Evolutionary conservation across 2,797 vertebrate genomes (phyloP), one percentile per base, ranked within the genome.

Genomic region (Manis crassicaudata): DNA sequence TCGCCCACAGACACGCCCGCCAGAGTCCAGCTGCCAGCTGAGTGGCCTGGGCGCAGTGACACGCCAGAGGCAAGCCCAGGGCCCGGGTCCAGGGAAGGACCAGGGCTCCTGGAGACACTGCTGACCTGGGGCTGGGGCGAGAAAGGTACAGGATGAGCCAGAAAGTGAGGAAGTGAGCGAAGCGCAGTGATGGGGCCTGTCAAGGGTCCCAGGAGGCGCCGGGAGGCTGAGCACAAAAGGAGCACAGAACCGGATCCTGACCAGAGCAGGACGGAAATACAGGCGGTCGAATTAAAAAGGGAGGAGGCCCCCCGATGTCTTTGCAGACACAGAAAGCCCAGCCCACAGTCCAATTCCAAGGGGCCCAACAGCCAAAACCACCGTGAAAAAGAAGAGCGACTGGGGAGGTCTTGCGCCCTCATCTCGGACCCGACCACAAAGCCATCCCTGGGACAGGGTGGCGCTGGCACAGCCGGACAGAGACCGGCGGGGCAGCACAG

Each of bases 201-300:
- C 11, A 7, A 6, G 5, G 11, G 11, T 40, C 86, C 4, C 58
- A 37, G 70, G 58, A 46, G 46, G 46, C 12, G 10, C 46, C 11
- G 46, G 46, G 12, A 46, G 11, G 46, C 46, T 46, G 46, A 46
- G 46, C 46, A 46, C 50, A 1, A 35, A 50, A 35, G 1, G 2
- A n/a, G 7, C 58, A 0, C 23, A 2, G 25, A 10, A 5, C 8
- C 23, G 25, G 9, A 1, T 37, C 32, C 18, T 17, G 16, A 17
- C 7, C 73, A 7, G 6, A 37, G 25, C 3, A 20, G 2, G 3
- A 2, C 8, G 0, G 20, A 12, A 17, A 2, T 2, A 3, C 7
- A 3, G 52, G 13, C 1, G 11, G 7, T 2, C 3, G 65, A 37
- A 20, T 16, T 11, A 7, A 73, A 75, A 8, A 14, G 18, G 43